These are phyloP conservation scores for Nothobranchius furzeri DNA, from an alignment of 2,113 vertebrate genomes.

Conservation along the genomic window DNA sequence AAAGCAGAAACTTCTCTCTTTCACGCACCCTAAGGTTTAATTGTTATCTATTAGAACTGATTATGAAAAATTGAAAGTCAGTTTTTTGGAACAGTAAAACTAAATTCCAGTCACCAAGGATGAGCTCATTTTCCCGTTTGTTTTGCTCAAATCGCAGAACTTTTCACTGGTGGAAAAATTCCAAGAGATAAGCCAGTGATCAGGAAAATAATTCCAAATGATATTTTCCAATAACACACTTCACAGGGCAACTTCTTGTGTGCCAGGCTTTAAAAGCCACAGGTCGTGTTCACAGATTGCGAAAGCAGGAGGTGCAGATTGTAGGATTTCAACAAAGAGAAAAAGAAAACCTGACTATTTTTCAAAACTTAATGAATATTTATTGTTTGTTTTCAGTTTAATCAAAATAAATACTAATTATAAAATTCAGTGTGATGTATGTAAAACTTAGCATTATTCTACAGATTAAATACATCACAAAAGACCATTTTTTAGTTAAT, in stretches of 20 bases:
- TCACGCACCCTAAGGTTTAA: slow-evolving; percentile 75
- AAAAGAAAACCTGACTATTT: no score
- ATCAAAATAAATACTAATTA: no score
- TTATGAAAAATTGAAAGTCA: slow-evolving; percentile 77
- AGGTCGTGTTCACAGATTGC: slow-evolving; percentile 57
- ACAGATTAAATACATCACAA: no score
- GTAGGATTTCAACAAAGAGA: slow-evolving; percentile 3
- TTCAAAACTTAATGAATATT: no score
- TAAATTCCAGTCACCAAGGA: slow-evolving; percentile 73
- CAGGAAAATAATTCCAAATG: slow-evolving; percentile 84
- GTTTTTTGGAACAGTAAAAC: slow-evolving; percentile 78
- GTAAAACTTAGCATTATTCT: no score
- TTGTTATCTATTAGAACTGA: slow-evolving; percentile 77
- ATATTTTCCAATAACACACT: slow-evolving; percentile 81
- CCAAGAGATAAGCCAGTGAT: slow-evolving; percentile 83
- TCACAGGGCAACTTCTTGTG: slow-evolving; percentile 63
- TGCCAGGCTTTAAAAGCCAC: slow-evolving; percentile 62
- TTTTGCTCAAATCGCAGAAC: slow-evolving; percentile 77
- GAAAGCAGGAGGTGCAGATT: slow-evolving; percentile 23
- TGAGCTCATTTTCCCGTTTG: slow-evolving; percentile 75
- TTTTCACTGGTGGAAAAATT: slow-evolving; percentile 78
- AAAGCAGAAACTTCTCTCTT: slow-evolving; percentile 53
- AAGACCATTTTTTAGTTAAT: no score
- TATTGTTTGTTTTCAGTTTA: no score
- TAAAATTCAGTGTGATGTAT: no score